Evolutionary conservation across 2,888 invertebrate genomes (phyloP).

Genomic region (Acholoe squamosa): DNA sequence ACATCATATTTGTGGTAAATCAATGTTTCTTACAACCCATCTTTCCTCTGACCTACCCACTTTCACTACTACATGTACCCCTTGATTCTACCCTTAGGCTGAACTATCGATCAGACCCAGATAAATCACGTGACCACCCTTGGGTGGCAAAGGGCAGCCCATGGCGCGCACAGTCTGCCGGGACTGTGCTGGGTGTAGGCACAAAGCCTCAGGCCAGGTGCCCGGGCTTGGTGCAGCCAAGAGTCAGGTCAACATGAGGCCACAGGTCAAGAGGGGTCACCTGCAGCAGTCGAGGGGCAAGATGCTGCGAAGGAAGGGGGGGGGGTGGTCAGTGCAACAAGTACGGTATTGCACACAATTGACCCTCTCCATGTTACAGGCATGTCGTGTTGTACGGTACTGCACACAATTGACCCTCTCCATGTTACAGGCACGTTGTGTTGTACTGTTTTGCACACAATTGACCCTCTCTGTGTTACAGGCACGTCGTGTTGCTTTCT

Average conservation of each 20-base stretch:
- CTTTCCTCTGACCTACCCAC: not conserved
- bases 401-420: too few species aligned
- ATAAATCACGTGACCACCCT: slow-evolving; percentile 50
- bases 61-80: not conserved
- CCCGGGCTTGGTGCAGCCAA: not conserved
- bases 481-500: too few species aligned
- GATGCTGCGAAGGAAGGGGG: too few species aligned
- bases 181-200: not conserved
- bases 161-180: not conserved
- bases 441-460: too few species aligned
- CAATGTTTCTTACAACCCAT: not conserved
- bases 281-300: too few species aligned
- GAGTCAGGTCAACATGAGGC: not conserved
- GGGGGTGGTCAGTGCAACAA: too few species aligned
- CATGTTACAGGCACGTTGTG: too few species aligned
- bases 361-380: too few species aligned
- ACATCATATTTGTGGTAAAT: too few species aligned
- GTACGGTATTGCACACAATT: too few species aligned
- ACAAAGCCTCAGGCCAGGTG: not conserved
- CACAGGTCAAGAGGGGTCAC: not conserved
- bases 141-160: slow-evolving; percentile 36
- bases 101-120: slow-evolving; percentile 31
- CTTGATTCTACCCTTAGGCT: not conserved
- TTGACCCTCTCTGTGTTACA: too few species aligned
- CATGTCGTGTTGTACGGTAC: too few species aligned